Evolutionary conservation across 2,113 vertebrate species (phyloP).

Genomic region (Microtus ochrogaster): DNA sequence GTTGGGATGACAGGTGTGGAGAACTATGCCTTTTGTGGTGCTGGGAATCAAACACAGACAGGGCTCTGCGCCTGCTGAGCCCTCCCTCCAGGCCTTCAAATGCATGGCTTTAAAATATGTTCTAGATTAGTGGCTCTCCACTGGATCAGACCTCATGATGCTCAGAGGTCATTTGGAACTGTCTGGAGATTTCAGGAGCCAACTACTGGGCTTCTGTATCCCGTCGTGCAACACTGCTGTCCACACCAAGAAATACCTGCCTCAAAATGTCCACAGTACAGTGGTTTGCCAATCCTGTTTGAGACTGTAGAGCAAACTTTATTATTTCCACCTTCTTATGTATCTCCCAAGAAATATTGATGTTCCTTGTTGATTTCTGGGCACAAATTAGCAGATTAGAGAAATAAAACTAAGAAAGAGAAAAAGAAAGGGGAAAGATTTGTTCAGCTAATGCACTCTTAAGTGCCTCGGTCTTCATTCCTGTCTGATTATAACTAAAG

Average conservation of each 20-base stretch:
- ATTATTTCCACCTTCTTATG: background rate
- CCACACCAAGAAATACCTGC: background rate
- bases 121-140: conserved; percentile 1
- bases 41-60: no score
- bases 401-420: background rate
- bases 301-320: background rate
- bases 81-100: background rate
- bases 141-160: background rate
- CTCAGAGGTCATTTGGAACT: background rate
- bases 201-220: background rate
- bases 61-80: background rate
- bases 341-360: conserved; percentile 8
- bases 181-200: background rate
- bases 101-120: background rate
- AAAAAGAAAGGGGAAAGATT: background rate
- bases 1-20: background rate
- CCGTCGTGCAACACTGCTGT: accelerated
- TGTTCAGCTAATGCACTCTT: background rate
- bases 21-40: no score
- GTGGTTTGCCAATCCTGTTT: background rate
- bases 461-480: background rate
- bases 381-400: background rate
- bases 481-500: conserved; percentile 7
- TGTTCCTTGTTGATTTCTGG: conserved; percentile 56
- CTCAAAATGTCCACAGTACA: background rate